Base-by-base conservation (phyloP, 2,888 invertebrate species). In the Lasioglossum vierecki region DNA sequence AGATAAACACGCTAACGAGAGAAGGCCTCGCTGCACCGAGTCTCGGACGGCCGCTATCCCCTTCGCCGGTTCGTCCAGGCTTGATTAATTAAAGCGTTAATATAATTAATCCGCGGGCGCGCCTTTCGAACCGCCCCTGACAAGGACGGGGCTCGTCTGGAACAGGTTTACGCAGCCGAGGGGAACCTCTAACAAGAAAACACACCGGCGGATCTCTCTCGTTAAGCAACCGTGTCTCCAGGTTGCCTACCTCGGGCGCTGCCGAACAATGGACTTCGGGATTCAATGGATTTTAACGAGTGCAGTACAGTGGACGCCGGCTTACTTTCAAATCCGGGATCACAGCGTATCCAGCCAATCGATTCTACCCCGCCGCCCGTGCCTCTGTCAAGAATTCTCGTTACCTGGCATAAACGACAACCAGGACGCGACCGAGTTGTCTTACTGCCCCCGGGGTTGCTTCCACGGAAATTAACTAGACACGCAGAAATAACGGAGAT, bases 81-180 rank as follows among this genome's bases (percentile, higher is more conserved):
- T 83, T 85, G 83, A 88, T 88, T 88, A 88, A 88, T 88, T 87
- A 87, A 88, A 83, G 77, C 87, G 82, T 84, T 88, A 87, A 85
- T 83, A 80, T 83, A 87, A 88, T 88, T 85, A 88, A 87, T 85
- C 82, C 83, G 73, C 9, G 57, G 66, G 53, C 22, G 26, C 18
- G 60, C 60, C 60, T 60, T 60, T 30, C 60, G 60, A 60, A 30
- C 30, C 26, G 15, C 13, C 15, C 5, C 13, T 26, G 60, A 60
- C 26, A 26, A 15, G 26, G 26, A 60, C 30, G 60, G 30, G 60
- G 15, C 39, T 70, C 53, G 71, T 57, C 78, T 41, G 75, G 82
- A 80, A 82, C 80, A 53, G 75, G 78, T 83, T 87, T 82, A 85
- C 86, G 82, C 80, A 68, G 78, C 75, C 75, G 78, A 75, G 71